phyloP scores from a whole-genome alignment of 2,113 vertebrate genomes.

The Terrapene triunguis region DNA sequence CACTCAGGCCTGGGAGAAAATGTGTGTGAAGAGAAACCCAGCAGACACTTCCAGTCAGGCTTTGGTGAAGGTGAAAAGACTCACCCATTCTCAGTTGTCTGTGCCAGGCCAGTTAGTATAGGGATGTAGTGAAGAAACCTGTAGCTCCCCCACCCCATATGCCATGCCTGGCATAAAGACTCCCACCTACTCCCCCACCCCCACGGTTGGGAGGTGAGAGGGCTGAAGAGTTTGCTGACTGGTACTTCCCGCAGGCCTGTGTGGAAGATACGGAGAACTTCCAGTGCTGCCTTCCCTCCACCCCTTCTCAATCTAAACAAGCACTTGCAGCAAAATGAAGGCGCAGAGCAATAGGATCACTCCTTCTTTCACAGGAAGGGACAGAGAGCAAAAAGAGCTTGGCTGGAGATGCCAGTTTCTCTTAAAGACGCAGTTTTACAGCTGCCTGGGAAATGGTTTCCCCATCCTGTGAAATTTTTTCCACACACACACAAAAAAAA shows the following conservation, averaged over 20 bases:
- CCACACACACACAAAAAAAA: no score
- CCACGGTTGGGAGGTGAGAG: rapidly evolving
- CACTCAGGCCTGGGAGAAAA: background rate
- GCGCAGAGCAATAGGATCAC: no score
- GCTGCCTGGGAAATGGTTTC: no score
- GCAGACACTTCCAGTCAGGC: background rate
- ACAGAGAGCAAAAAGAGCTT: background rate
- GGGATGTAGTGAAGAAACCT: background rate
- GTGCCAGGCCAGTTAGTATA: background rate
- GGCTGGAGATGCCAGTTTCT: no score
- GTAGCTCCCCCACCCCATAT: background rate
- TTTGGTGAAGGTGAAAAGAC: no score
- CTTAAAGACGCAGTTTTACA: background rate
- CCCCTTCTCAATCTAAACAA: background rate
- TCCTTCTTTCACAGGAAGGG: background rate
- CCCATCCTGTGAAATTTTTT: no score
- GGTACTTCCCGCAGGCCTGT: background rate
- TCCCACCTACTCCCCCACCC: background rate
- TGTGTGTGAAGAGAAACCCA: background rate
- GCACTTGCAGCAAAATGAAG: no score
- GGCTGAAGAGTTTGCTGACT: background rate
- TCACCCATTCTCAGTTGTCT: no score
- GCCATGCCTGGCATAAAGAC: rapidly evolving
- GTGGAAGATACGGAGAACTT: background rate
- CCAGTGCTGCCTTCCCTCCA: background rate